phyloP scores from a whole-genome alignment of 2,113 vertebrate genomes.

The Rhizomys pruinosus region DNA sequence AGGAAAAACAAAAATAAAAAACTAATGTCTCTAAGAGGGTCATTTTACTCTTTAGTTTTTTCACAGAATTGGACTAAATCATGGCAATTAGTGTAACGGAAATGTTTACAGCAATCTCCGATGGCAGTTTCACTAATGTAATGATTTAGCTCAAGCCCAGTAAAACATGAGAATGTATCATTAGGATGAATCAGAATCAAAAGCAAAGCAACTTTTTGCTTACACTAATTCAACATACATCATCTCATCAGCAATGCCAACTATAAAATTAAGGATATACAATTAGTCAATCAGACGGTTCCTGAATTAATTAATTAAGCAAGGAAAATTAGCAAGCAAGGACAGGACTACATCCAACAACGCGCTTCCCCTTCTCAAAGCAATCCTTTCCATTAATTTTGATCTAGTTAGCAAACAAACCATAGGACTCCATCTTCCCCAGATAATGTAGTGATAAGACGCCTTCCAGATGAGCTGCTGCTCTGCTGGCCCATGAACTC shows the following conservation, averaged over 20 bases:
- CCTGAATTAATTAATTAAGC: slow-evolving; percentile 83
- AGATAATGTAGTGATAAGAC: slow-evolving; percentile 22
- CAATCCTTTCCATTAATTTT: slow-evolving; percentile 17
- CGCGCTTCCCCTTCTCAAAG: slow-evolving; percentile 52
- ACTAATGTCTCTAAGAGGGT: slow-evolving; percentile 69
- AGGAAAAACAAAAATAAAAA: slow-evolving; percentile 65
- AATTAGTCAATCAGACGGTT: slow-evolving; percentile 84
- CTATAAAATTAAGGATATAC: slow-evolving; percentile 82
- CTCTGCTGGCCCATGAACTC: slow-evolving; percentile 11
- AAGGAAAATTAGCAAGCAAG: slow-evolving; percentile 78
- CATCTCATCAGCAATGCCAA: slow-evolving; percentile 81
- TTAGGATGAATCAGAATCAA: slow-evolving; percentile 80
- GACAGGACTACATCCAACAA: slow-evolving; percentile 66
- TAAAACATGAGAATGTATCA: slow-evolving; percentile 80
- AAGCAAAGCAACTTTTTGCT: slow-evolving; percentile 80
- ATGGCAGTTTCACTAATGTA: slow-evolving; percentile 78
- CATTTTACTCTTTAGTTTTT: slow-evolving; percentile 79
- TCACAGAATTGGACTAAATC: slow-evolving; percentile 79
- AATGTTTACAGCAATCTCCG: slow-evolving; percentile 79
- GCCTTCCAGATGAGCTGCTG: neutral
- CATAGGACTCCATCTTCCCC: neutral
- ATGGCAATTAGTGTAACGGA: slow-evolving; percentile 78
- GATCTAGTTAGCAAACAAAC: slow-evolving; percentile 70
- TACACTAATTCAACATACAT: slow-evolving; percentile 79
- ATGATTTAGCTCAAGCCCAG: slow-evolving; percentile 78